phyloP scores from a whole-genome alignment of 2,888 invertebrate genomes.

The Chrysomela aeneicollis region DNA sequence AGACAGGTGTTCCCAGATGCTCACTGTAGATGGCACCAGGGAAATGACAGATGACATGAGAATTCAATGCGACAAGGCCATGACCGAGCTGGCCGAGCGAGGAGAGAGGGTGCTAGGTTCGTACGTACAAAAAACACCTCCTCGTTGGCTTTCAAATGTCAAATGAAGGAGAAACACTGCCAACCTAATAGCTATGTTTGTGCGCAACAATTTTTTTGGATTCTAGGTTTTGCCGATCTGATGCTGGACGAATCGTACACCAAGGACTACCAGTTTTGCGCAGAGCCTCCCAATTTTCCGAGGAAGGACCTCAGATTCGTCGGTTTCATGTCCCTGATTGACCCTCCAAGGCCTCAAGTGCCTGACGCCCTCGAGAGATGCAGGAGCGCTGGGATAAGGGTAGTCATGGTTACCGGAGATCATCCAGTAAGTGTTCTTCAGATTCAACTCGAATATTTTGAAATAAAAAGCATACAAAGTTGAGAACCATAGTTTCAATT shows the following conservation, averaged over 20 bases:
- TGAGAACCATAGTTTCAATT: too few species aligned
- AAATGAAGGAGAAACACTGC: too few species aligned
- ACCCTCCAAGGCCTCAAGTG: slow-evolving; percentile 73
- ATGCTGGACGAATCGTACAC: slow-evolving; percentile 65
- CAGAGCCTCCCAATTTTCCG: slow-evolving; percentile 75
- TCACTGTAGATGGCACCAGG: slow-evolving; percentile 65
- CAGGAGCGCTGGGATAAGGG: slow-evolving; percentile 80
- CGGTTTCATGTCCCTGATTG: slow-evolving; percentile 71
- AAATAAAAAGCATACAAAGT: too few species aligned
- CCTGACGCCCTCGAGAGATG: slow-evolving; percentile 74
- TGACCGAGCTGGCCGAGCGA: slow-evolving; percentile 77
- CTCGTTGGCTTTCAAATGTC: too few species aligned
- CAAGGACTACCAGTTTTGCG: slow-evolving; percentile 67
- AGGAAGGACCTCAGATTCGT: slow-evolving; percentile 69
- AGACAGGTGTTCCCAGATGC: slow-evolving; percentile 72
- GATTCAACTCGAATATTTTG: background rate
- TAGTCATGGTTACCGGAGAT: slow-evolving; percentile 84
- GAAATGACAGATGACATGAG: slow-evolving; percentile 65
- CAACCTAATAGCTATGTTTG: too few species aligned
- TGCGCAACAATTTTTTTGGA: too few species aligned
- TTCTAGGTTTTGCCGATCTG: slow-evolving; percentile 80
- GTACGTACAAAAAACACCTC: background rate
- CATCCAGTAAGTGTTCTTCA: slow-evolving; percentile 68
- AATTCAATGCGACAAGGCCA: slow-evolving; percentile 71
- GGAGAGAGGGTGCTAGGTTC: slow-evolving; percentile 76